These are phyloP conservation scores for Ceratina australensis DNA, from an alignment of 1,140 invertebrate species.

Conservation along the genomic window DNA sequence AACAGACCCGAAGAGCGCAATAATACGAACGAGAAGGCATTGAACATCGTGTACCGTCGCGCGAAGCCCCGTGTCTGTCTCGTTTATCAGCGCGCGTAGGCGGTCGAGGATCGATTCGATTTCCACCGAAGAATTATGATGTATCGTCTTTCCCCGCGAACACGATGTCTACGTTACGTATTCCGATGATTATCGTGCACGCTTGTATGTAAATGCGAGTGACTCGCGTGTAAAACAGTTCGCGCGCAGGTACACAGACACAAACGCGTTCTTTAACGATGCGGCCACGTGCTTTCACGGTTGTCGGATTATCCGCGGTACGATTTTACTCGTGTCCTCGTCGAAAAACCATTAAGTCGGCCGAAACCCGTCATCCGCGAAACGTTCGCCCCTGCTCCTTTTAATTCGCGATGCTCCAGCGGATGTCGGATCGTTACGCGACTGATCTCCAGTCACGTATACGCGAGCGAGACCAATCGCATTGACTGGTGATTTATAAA, in stretches of 20 bases:
- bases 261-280: constrained; percentile 59
- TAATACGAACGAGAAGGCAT: background rate
- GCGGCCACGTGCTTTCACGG: constrained; percentile 64
- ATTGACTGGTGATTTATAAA: constrained; percentile 56
- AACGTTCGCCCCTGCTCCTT: constrained; percentile 32
- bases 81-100: background rate
- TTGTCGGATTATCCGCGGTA: constrained; percentile 63
- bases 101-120: constrained; percentile 49
- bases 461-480: constrained; percentile 40
- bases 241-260: constrained; percentile 47
- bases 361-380: constrained; percentile 14
- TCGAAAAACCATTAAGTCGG: constrained; percentile 58
- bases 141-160: constrained; percentile 54
- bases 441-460: constrained; percentile 48
- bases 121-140: constrained; percentile 51
- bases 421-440: constrained; percentile 17
- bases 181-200: constrained; percentile 30
- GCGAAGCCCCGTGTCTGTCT: background rate
- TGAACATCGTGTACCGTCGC: background rate
- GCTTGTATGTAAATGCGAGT: constrained; percentile 38
- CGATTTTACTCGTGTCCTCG: constrained; percentile 47
- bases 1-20: background rate
- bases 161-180: constrained; percentile 30
- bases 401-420: constrained; percentile 47
- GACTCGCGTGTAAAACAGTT: constrained; percentile 16